These are phyloP conservation scores for Misgurnus anguillicaudatus DNA, from an alignment of 2,113 vertebrate genomes.

Conservation along the genomic window DNA sequence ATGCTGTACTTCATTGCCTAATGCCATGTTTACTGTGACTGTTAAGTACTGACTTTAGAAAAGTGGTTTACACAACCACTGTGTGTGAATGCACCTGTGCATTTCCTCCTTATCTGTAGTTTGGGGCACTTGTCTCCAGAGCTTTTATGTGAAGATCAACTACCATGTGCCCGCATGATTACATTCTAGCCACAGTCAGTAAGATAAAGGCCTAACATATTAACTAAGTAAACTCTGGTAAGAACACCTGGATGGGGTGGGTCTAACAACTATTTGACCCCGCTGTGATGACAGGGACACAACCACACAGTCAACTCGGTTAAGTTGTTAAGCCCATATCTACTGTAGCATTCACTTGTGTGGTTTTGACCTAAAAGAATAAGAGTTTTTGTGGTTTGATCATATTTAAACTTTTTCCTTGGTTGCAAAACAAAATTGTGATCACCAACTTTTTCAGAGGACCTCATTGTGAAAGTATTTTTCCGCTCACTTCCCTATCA, in stretches of 20 bases:
- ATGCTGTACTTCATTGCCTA: no score
- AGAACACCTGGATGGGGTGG: conserved; percentile 29
- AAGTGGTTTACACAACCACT: no score
- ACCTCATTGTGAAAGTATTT: no score
- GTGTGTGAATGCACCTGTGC: background rate
- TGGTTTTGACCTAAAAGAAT: background rate
- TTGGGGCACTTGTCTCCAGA: background rate
- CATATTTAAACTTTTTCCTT: no score
- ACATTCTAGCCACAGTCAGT: background rate
- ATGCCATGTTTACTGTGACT: no score
- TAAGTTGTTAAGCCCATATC: background rate
- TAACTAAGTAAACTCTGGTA: background rate
- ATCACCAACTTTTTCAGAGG: no score
- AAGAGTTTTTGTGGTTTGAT: no score
- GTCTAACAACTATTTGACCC: conserved; percentile 8
- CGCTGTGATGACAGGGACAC: background rate
- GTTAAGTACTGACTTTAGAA: no score
- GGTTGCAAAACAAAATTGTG: no score
- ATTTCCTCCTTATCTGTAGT: background rate
- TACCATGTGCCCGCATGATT: background rate
- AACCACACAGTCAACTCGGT: background rate
- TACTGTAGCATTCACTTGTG: background rate
- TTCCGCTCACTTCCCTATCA: no score
- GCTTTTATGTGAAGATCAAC: conserved; percentile 6
- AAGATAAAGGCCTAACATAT: background rate